These are phyloP conservation scores for Cyclophora albipunctata DNA, from an alignment of 2,888 invertebrate genomes.

Conservation along the genomic window DNA sequence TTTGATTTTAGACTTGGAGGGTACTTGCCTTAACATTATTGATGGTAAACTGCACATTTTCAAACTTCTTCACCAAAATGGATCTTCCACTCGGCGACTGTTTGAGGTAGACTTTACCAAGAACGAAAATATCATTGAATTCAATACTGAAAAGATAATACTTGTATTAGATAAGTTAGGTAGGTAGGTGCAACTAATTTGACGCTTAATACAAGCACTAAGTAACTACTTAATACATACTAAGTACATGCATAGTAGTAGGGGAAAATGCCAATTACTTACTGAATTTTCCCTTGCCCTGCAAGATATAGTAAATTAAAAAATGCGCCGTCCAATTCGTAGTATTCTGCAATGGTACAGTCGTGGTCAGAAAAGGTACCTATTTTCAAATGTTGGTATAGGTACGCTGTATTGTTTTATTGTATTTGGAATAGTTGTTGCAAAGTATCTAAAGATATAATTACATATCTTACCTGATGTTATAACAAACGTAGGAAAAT, in stretches of 20 bases:
- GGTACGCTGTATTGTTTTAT: too few species aligned
- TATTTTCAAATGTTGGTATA: too few species aligned
- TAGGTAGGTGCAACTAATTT: not conserved
- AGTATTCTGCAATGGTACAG: constrained; percentile 32
- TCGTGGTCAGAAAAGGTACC: too few species aligned
- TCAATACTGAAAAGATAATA: constrained; percentile 30
- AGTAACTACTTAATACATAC: not conserved
- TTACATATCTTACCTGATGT: constrained; percentile 19
- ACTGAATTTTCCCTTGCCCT: constrained; percentile 38
- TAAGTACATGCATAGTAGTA: not conserved
- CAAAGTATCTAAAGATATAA: too few species aligned
- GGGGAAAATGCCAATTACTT: constrained; percentile 18
- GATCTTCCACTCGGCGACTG: constrained; percentile 34
- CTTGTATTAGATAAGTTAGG: not conserved
- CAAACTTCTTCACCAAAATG: constrained; percentile 33
- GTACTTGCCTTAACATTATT: constrained; percentile 31
- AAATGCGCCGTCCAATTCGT: constrained; percentile 38
- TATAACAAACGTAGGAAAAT: constrained; percentile 25
- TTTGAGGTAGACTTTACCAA: constrained; percentile 34
- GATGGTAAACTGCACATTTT: constrained; percentile 29
- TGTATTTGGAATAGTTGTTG: too few species aligned
- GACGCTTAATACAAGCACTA: too few species aligned
- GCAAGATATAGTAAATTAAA: constrained; percentile 31
- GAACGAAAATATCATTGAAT: constrained; percentile 28
- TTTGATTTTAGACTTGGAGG: too few species aligned